A percentile compares a stretch with the other conserved stretches of the same genome.
These are phyloP conservation scores for Corythornis madagascariensis DNA, from an alignment of 2,113 vertebrate species.

Conservation along the genomic window DNA sequence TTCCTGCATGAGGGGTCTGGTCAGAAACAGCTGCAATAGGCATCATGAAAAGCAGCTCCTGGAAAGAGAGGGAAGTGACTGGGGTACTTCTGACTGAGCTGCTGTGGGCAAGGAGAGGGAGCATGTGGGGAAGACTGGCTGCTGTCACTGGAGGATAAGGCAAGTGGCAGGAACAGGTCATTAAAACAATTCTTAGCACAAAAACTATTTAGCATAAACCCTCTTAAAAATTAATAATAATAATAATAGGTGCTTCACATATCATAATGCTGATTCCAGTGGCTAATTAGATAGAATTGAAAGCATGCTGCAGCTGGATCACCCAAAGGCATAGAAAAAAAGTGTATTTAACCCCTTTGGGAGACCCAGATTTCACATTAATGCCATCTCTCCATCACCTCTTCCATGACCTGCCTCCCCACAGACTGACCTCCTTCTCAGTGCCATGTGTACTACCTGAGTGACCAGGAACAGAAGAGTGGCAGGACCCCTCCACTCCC, in stretches of 20 bases:
- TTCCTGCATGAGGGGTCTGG: not conserved
- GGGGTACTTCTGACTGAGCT: not conserved
- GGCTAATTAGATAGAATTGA: not conserved
- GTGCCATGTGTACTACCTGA: not conserved
- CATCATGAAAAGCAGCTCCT: not conserved
- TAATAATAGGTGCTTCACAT: not conserved
- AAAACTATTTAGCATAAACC: not conserved
- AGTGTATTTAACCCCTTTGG: not conserved
- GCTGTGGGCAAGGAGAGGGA: not conserved
- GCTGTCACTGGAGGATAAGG: rapidly evolving
- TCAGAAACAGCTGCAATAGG: not conserved
- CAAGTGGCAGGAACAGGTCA: not conserved
- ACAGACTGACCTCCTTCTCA: not conserved
- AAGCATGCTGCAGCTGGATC: not conserved
- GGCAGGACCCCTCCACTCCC: not conserved
- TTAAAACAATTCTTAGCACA: not conserved
- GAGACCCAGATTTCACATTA: not conserved
- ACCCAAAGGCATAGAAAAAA: not conserved
- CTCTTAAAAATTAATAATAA: not conserved
- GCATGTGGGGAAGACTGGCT: rapidly evolving
- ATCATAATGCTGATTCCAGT: not conserved
- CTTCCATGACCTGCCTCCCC: not conserved
- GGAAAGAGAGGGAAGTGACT: not conserved
- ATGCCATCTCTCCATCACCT: not conserved
- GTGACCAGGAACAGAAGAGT: not conserved